These are phyloP conservation scores for Molossus alvarezi DNA, from an alignment of 2,797 vertebrate genomes.

Conservation along the genomic window DNA sequence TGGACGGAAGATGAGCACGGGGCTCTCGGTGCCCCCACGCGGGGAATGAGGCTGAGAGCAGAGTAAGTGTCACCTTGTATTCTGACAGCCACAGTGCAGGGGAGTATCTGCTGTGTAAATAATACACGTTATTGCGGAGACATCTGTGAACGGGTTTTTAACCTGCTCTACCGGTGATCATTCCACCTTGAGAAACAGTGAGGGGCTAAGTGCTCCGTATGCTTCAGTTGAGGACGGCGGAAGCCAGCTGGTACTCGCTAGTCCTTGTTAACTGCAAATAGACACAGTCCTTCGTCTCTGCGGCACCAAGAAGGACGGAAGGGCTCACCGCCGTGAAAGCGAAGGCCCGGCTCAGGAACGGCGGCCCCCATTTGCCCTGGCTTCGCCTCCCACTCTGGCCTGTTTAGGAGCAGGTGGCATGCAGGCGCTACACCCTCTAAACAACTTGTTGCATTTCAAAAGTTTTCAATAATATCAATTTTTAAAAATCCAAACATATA, in stretches of 20 bases:
- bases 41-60: neutral
- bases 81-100: neutral
- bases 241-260: neutral
- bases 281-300: neutral
- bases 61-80: neutral
- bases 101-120: neutral
- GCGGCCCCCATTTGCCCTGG: neutral
- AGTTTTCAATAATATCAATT: neutral
- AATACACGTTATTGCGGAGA: neutral
- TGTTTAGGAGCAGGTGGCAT: neutral
- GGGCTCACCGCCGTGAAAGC: neutral
- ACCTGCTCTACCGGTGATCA: neutral
- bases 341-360: neutral
- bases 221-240: neutral
- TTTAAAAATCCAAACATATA: neutral
- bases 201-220: no score
- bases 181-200: neutral
- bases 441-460: neutral
- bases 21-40: neutral
- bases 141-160: neutral
- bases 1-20: neutral
- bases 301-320: neutral
- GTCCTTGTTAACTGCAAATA: neutral
- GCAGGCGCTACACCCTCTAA: neutral
- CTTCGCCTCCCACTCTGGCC: neutral